Evolutionary conservation across 2,888 invertebrate species (phyloP).

Genomic region (Luperina nickerlii): DNA sequence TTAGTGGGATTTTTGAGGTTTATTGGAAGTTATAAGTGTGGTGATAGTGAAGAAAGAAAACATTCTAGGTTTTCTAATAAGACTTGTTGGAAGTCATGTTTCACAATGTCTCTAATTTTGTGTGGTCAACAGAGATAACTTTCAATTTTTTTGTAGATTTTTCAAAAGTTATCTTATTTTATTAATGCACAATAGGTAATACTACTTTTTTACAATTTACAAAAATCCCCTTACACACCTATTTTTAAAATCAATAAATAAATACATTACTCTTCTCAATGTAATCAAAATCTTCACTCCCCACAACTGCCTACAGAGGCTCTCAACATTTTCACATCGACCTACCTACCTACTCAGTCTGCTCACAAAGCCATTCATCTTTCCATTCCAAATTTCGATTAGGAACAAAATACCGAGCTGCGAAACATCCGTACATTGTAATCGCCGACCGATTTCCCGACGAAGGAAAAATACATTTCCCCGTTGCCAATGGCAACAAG

Average conservation of each 20-base stretch:
- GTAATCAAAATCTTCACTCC: slow-evolving; percentile 15
- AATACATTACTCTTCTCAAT: neutral
- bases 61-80: no score
- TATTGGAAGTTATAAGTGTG: neutral
- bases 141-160: neutral
- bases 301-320: neutral
- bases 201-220: neutral
- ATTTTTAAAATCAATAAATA: neutral
- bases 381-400: slow-evolving; percentile 68
- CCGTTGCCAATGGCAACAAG: slow-evolving; percentile 85
- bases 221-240: no score
- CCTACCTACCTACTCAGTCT: slow-evolving; percentile 15
- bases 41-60: neutral
- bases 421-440: slow-evolving; percentile 72
- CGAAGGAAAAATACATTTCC: slow-evolving; percentile 83
- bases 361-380: slow-evolving; percentile 64
- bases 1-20: neutral
- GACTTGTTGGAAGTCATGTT: neutral
- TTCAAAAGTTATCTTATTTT: neutral
- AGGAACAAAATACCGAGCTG: slow-evolving; percentile 66
- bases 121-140: neutral
- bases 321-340: slow-evolving; percentile 14
- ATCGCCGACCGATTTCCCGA: slow-evolving; percentile 68
- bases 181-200: neutral
- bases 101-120: neutral